Evolutionary conservation across 2,888 invertebrate genomes (phyloP).

Genomic region (Eretmocerus hayati): DNA sequence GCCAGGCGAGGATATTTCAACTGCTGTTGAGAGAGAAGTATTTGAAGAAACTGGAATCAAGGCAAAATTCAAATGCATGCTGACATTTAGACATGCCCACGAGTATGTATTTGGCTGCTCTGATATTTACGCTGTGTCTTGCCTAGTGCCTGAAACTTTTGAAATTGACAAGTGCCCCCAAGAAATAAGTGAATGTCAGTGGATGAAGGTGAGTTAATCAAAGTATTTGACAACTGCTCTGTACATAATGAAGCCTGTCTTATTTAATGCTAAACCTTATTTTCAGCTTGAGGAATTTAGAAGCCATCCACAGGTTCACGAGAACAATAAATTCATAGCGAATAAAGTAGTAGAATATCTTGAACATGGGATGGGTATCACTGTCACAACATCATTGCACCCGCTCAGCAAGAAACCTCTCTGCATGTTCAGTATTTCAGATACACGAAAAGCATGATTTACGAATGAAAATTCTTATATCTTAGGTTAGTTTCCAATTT

Average conservation of each 20-base stretch:
- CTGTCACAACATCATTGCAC: slow-evolving; percentile 51
- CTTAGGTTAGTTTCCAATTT: neutral
- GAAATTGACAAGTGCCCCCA: slow-evolving; percentile 63
- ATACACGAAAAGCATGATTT: slow-evolving; percentile 5
- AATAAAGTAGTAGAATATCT: slow-evolving; percentile 61
- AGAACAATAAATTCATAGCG: slow-evolving; percentile 63
- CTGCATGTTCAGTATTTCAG: slow-evolving; percentile 33
- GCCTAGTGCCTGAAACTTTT: slow-evolving; percentile 58
- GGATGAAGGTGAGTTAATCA: slow-evolving; percentile 63
- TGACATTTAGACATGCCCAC: slow-evolving; percentile 74
- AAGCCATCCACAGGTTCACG: slow-evolving; percentile 63
- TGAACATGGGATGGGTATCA: slow-evolving; percentile 56
- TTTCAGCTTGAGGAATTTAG: slow-evolving; percentile 57
- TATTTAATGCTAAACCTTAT: slow-evolving; percentile 5
- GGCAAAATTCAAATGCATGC: slow-evolving; percentile 66
- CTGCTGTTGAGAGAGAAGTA: slow-evolving; percentile 80
- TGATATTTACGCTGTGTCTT: slow-evolving; percentile 77
- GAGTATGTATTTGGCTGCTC: slow-evolving; percentile 72
- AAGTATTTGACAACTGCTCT: neutral
- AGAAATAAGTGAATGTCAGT: slow-evolving; percentile 71
- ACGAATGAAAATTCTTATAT: neutral
- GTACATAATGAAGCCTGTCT: neutral
- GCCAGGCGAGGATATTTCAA: slow-evolving; percentile 75
- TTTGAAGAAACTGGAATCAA: slow-evolving; percentile 83
- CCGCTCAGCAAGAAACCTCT: slow-evolving; percentile 49